Evolutionary conservation across 2,113 vertebrate species (phyloP).

Genomic region (Agelaius phoeniceus): DNA sequence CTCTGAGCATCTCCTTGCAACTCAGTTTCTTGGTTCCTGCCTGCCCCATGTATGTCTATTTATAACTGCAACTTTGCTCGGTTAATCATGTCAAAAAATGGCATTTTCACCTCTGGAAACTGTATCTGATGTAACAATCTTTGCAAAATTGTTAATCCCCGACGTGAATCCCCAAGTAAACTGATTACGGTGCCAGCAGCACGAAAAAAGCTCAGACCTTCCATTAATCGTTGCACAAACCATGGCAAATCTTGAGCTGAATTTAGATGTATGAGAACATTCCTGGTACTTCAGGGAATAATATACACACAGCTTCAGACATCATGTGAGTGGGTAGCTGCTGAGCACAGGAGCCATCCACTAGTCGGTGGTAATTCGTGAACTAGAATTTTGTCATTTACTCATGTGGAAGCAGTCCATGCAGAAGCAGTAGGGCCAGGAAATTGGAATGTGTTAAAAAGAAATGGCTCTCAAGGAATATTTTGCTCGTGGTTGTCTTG

Average conservation of each 20-base stretch:
- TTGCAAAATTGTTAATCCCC: conserved; percentile 24
- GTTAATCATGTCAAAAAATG: conserved; percentile 38
- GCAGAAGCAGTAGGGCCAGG: not conserved
- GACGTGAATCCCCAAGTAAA: conserved; percentile 29
- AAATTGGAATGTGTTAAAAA: not conserved
- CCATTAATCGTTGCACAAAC: conserved; percentile 1
- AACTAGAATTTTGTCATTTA: not conserved
- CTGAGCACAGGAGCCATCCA: conserved; percentile 8
- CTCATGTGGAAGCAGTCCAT: not conserved
- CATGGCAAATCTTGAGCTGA: not conserved
- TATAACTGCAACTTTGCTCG: conserved; percentile 20
- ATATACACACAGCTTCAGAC: conserved; percentile 21
- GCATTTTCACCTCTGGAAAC: conserved; percentile 22
- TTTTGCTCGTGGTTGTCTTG: not conserved
- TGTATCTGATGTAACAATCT: not conserved
- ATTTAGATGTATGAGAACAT: conserved; percentile 9
- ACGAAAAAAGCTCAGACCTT: not conserved
- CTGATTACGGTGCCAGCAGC: not conserved
- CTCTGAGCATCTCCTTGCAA: not conserved
- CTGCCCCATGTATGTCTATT: conserved; percentile 7
- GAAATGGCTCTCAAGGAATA: not conserved
- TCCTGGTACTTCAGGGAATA: conserved; percentile 21
- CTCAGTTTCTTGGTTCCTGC: not conserved
- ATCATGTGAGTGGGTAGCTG: conserved; percentile 44
- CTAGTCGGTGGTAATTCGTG: not conserved